Evolutionary conservation across 2,888 invertebrate species (phyloP).

Genomic region (Altica lythri): DNA sequence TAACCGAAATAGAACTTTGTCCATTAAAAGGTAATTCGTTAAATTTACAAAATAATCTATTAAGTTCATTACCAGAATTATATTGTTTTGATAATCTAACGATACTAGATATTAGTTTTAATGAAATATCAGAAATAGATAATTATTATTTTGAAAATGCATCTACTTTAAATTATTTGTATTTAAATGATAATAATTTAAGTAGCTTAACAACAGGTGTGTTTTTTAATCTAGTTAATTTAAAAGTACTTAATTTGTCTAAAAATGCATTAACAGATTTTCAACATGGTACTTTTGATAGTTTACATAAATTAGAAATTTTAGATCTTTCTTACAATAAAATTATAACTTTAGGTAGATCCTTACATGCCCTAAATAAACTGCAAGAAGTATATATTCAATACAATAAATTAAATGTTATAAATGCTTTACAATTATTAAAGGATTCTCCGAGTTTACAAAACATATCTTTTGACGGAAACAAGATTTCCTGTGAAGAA

Average conservation of each 20-base stretch:
- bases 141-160: background rate
- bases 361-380: background rate
- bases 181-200: constrained; percentile 16
- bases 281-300: constrained; percentile 19
- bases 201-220: constrained; percentile 10
- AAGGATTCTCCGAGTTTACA: constrained; percentile 1
- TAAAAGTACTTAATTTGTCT: constrained; percentile 14
- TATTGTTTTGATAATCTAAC: background rate
- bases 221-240: constrained; percentile 12
- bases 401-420: background rate
- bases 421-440: background rate
- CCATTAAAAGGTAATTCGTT: background rate
- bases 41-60: constrained; percentile 1
- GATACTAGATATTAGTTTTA: constrained; percentile 3
- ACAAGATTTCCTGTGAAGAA: constrained; percentile 17
- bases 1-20: constrained; percentile 1
- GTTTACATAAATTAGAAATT: constrained; percentile 6
- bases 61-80: background rate
- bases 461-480: constrained; percentile 13
- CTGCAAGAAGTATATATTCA: constrained; percentile 1
- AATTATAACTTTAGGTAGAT: background rate
- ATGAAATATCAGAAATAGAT: background rate
- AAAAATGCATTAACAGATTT: constrained; percentile 13
- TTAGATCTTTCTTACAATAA: constrained; percentile 17
- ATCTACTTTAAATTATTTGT: background rate